Evolutionary conservation across 2,888 invertebrate species (phyloP), one percentile per base, ranked within the genome.

Genomic region (Slavum lentiscoides): DNA sequence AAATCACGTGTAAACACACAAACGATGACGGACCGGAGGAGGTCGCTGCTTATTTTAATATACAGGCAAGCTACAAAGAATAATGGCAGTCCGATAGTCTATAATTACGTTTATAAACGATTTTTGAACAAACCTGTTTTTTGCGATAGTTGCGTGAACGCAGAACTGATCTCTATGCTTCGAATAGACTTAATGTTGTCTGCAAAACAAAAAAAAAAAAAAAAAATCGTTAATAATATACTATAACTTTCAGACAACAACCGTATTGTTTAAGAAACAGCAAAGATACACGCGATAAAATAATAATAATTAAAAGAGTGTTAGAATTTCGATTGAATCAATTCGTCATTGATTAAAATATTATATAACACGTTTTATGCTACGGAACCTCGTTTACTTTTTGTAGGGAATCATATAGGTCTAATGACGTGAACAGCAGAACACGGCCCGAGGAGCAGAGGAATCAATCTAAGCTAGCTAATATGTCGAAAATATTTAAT

Each of bases 181-280:
- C 88, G 86, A 84, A 87, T 88, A 53, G 85, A 84, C 84, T 87
- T 87, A 86, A 88, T 87, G 87, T 88, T 88, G 87, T 88, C 88
- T 88, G 86, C 84, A 87, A 59, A n/a, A n/a, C n/a, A 53, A 53
- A 53, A 53, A 30, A 30, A 30, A 30, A 2, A 30, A 53, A 11
- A 13, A 55, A 19, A 55, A 55, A 19, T 55, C 17, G 19, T 19
- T 55, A 19, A 19, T 19, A 19, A 55, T 19, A 19, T 55, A 19
- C 30, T 30, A 19, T 55, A 19, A 55, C 19, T 19, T 19, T 19
- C 5, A 55, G 19, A 55, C 19, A 19, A 19, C 19, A 30, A 30
- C 1, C 1, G 0, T 55, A 55, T 55, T 19, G 19, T 55, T 55
- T 15, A 49, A 13, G 8, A 17, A 19, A 19, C 19, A 55, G 11